Conservation (phyloP, 2,797 vertebrate species). For the Pagetopsis macropterus region DNA sequence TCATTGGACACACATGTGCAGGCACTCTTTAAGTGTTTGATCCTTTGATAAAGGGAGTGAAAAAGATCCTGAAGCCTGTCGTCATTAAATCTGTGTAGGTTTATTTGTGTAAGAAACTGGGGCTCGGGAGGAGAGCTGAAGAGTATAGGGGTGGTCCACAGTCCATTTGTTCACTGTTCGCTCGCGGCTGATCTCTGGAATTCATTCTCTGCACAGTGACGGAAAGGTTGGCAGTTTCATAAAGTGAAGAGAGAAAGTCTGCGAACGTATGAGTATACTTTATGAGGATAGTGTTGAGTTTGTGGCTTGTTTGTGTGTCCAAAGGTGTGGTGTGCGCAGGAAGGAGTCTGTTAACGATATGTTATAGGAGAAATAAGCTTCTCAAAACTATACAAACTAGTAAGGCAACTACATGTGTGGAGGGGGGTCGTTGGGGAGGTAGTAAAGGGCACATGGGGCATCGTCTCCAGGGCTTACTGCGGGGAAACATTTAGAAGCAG, state of each 20-base stretch:
- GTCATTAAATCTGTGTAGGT: conserved; percentile 77
- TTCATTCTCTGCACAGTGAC: conserved; percentile 44
- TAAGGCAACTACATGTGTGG: conserved; percentile 6
- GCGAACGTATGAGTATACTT: conserved; percentile 4
- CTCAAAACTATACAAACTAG: conserved; percentile 6
- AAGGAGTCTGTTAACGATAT: neutral
- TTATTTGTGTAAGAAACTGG: conserved; percentile 80
- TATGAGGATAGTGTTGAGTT: conserved; percentile 19
- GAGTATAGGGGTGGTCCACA: conserved; percentile 72
- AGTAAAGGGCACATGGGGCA: conserved; percentile 27
- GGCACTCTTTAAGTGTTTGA: conserved; percentile 52
- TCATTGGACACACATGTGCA: conserved; percentile 31
- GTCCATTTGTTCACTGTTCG: conserved; percentile 67
- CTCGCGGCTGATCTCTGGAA: conserved; percentile 58
- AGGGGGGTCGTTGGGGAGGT: neutral
- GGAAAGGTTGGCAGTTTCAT: conserved; percentile 23
- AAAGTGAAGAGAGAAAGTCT: conserved; percentile 24
- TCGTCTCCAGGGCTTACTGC: conserved; percentile 61
- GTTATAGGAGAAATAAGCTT: neutral
- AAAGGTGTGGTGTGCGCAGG: conserved; percentile 7
- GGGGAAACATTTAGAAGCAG: conserved; percentile 75
- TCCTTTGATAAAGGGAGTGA: conserved; percentile 64
- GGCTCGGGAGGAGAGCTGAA: conserved; percentile 57
- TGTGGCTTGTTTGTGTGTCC: conserved; percentile 4
- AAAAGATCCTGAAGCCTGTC: conserved; percentile 70